Conservation (phyloP, 1,140 invertebrate species). For the Chironomus striatipennis region DNA sequence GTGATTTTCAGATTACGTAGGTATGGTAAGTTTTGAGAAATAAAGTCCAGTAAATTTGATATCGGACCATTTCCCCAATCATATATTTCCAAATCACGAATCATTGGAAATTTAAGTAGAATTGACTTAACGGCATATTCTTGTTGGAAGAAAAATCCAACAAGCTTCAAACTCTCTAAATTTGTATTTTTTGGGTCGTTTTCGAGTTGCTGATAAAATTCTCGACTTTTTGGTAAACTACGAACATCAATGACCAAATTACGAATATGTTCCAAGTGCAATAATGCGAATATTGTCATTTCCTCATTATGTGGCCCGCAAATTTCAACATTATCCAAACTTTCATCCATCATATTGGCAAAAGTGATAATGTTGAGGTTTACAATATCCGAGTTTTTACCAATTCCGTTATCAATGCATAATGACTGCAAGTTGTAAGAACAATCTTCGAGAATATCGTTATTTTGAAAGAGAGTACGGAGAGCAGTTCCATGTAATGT, state of each 20-base stretch:
- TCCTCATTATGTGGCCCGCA: neutral
- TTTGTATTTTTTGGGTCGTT: neutral
- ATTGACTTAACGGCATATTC: neutral
- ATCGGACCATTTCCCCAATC: neutral
- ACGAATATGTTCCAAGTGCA: neutral
- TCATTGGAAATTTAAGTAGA: neutral
- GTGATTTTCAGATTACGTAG: neutral
- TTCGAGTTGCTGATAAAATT: neutral
- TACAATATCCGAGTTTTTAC: neutral
- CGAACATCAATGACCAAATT: neutral
- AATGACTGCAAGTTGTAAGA: neutral
- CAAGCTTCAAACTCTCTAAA: neutral
- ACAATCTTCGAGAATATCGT: neutral
- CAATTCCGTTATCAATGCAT: neutral
- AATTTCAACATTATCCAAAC: neutral
- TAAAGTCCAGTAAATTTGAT: neutral
- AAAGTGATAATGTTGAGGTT: neutral
- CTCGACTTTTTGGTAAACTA: neutral
- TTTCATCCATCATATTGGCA: neutral
- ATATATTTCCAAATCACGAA: neutral
- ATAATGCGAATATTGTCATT: neutral
- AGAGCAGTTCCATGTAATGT: neutral
- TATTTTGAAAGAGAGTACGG: neutral
- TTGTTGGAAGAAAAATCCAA: neutral
- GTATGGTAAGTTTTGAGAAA: neutral